A percentile compares a stretch with the other conserved stretches of the same genome.
Evolutionary conservation across 2,113 vertebrate species (phyloP).

Genomic region (Heliornis fulica): DNA sequence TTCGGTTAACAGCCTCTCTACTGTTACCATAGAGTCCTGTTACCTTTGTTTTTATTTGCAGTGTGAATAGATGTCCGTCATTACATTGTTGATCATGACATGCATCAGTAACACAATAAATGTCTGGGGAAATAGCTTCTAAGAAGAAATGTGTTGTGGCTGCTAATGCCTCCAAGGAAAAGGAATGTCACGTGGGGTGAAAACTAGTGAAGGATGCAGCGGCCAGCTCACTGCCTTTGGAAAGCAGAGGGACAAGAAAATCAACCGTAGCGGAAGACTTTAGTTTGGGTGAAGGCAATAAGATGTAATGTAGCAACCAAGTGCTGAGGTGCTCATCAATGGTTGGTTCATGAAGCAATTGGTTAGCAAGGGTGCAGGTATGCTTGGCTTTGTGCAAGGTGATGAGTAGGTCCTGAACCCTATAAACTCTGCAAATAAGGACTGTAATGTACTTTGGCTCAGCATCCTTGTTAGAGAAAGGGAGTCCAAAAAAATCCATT

Average conservation of each 20-base stretch:
- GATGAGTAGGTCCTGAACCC: background rate
- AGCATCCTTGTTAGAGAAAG: background rate
- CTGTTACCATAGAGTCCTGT: background rate
- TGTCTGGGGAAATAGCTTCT: background rate
- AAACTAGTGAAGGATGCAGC: background rate
- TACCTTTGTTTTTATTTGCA: conserved; percentile 7
- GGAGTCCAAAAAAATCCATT: background rate
- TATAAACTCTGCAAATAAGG: background rate
- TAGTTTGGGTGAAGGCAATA: background rate
- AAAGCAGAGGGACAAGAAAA: background rate
- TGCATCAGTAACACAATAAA: background rate
- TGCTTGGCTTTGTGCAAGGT: background rate
- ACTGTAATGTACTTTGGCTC: background rate
- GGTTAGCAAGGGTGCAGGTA: background rate
- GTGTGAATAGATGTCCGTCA: conserved; percentile 5
- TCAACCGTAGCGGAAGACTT: background rate
- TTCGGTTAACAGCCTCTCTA: conserved; percentile 17
- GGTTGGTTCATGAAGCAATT: background rate
- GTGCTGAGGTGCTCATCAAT: background rate
- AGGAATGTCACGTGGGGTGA: background rate
- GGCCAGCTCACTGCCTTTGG: background rate
- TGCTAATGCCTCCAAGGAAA: conserved; percentile 4
- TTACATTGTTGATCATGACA: background rate
- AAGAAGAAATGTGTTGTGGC: background rate
- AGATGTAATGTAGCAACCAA: background rate